Evolutionary conservation across 2,888 invertebrate species (phyloP).

Genomic region (Pseudoips prasinana): DNA sequence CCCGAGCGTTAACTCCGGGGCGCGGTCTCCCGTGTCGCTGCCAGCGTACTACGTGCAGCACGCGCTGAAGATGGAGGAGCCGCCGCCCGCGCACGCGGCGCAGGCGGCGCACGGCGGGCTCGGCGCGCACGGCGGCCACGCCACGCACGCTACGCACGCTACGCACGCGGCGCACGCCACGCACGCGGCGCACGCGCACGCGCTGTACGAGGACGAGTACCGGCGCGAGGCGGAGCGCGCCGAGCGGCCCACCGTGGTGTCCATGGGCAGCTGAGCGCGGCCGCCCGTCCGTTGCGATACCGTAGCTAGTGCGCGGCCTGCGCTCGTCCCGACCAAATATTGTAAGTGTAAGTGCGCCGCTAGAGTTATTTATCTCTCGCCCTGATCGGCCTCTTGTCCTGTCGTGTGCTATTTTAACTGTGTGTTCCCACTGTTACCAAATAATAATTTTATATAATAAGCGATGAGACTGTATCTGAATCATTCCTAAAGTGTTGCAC

Average conservation of each 20-base stretch:
- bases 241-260: constrained; percentile 79
- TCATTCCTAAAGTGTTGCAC: constrained; percentile 47
- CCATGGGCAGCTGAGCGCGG: constrained; percentile 70
- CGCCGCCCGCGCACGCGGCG: constrained; percentile 44
- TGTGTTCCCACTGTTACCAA: constrained; percentile 51
- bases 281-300: constrained; percentile 1
- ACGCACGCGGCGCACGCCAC: constrained; percentile 37
- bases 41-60: constrained; percentile 59
- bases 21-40: constrained; percentile 50
- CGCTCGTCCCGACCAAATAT: constrained; percentile 9
- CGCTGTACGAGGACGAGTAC: constrained; percentile 32
- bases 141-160: constrained; percentile 50
- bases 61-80: constrained; percentile 65
- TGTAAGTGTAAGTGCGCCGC: too few species aligned
- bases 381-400: constrained; percentile 8
- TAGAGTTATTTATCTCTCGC: constrained; percentile 2
- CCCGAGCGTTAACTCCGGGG: constrained; percentile 29
- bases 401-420: constrained; percentile 19
- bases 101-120: constrained; percentile 36
- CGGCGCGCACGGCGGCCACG: constrained; percentile 15
- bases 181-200: constrained; percentile 50
- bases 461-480: constrained; percentile 52
- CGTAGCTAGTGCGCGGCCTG: constrained; percentile 3
- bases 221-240: constrained; percentile 51
- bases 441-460: constrained; percentile 44